These are phyloP conservation scores for Mus spicilegus DNA, from an alignment of 2,113 vertebrate genomes.

Conservation along the genomic window DNA sequence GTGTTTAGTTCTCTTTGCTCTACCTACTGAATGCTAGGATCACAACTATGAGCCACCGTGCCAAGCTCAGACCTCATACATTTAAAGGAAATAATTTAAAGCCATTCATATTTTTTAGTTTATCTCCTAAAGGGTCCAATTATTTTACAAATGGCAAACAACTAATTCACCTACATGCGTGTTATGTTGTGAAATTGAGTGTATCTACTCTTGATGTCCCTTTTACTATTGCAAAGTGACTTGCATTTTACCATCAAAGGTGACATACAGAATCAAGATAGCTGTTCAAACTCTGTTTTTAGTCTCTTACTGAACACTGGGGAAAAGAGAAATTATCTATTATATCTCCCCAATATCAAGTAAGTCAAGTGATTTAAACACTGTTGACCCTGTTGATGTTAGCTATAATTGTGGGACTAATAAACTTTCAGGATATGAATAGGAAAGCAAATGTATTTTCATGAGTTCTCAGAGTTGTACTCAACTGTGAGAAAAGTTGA, in stretches of 20 bases:
- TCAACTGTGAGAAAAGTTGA: not conserved
- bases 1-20: not conserved
- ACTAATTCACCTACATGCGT: not conserved
- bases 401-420: not conserved
- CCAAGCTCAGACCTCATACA: not conserved
- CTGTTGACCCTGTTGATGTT: not conserved
- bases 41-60: too few species aligned
- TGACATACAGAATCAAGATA: not conserved
- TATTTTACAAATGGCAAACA: not conserved
- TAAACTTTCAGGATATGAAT: not conserved
- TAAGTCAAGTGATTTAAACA: not conserved
- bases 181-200: slow-evolving; percentile 31
- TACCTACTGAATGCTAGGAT: not conserved
- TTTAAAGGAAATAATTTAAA: slow-evolving; percentile 14
- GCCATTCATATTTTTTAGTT: not conserved
- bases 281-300: not conserved
- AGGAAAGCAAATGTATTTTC: not conserved
- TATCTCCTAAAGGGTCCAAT: not conserved
- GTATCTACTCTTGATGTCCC: not conserved
- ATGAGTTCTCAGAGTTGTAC: not conserved
- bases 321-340: not conserved
- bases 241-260: not conserved
- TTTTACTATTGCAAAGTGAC: slow-evolving; percentile 8
- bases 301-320: not conserved
- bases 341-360: not conserved